Conservation (phyloP, 2,797 vertebrate genomes). For the Leptatherina wallacei region DNA sequence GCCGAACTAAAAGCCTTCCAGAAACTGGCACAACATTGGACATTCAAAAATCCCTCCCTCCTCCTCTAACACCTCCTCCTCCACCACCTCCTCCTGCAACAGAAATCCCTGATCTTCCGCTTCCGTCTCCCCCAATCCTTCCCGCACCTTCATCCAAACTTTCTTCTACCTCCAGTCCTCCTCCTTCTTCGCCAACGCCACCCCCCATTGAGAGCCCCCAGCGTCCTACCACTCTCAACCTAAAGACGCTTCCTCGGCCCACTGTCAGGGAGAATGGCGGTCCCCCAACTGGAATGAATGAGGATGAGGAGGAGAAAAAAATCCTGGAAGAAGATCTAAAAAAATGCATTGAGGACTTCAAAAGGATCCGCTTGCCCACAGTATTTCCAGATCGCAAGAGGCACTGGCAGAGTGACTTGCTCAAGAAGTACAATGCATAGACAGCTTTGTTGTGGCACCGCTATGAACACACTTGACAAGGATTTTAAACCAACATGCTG, state of each 20-base stretch:
- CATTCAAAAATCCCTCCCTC: conserved; percentile 1
- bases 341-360: conserved; percentile 91
- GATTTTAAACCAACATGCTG: conserved; percentile 22
- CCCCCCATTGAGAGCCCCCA: conserved; percentile 53
- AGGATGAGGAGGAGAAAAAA: conserved; percentile 84
- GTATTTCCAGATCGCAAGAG: conserved; percentile 90
- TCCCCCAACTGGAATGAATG: conserved; percentile 34
- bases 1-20: conserved; percentile 60
- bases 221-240: conserved; percentile 72
- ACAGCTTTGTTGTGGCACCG: conserved; percentile 2
- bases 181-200: conserved; percentile 21
- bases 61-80: conserved; percentile 52
- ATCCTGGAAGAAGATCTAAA: conserved; percentile 87
- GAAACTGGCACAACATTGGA: conserved; percentile 40
- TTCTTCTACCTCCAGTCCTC: conserved; percentile 46
- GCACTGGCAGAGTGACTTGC: conserved; percentile 92
- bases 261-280: conserved; percentile 75
- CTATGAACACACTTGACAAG: background rate
- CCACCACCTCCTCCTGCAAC: conserved; percentile 28
- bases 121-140: conserved; percentile 42
- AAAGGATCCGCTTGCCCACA: conserved; percentile 87
- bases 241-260: conserved; percentile 71
- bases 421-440: conserved; percentile 89
- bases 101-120: conserved; percentile 50
- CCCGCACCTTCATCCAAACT: conserved; percentile 61